Evolutionary conservation across 1,140 invertebrate species (phyloP), one percentile per base, ranked within the genome.

Genomic region (Chironomus striatipennis): DNA sequence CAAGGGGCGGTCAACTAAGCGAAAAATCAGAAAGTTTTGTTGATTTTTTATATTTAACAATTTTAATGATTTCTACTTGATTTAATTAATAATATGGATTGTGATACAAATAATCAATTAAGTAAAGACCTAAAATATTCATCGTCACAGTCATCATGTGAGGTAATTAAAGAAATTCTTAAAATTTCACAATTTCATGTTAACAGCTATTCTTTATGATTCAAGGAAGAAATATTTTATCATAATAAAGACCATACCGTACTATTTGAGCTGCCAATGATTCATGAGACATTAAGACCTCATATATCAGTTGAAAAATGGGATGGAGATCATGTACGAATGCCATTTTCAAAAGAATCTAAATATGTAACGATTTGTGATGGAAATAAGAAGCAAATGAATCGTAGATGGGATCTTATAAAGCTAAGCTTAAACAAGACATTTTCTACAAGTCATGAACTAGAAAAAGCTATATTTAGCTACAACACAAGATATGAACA

Each of bases 341-440:
- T 97, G 88, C 95, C 95, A 0, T 93, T 89, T 81, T 95, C 93
- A 6, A 77, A 82, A 3, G 86, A 90, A 70, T 95, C 90, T 83
- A 83, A 93, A 75, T 94, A 76, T 20, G 42, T 43, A 74, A n/a
- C n/a, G 77, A 67, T 75, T 82, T 82, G 74, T 82, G 85, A 86
- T 79, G 86, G 85, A 64, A 82, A 85, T 75, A 85, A 83, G 15
- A 57, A 57, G 12, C 81, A 81, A 67, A 83, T 92, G 24, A 86
- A 87, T 77, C 86, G 86, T 74, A 83, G 93, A 77, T 96, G 94
- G 93, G 87, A 89, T 75, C 83, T 95, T 74, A 93, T 95, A 77
- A 84, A 90, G 77, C 83, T 87, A 77, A 86, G 90, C 3, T 83
- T 95, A 18, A 79, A 85, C 8, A 87, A 77, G 87, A 86, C 65